These are phyloP conservation scores for Phaedon cochleariae DNA, from an alignment of 2,888 invertebrate species.

Conservation along the genomic window DNA sequence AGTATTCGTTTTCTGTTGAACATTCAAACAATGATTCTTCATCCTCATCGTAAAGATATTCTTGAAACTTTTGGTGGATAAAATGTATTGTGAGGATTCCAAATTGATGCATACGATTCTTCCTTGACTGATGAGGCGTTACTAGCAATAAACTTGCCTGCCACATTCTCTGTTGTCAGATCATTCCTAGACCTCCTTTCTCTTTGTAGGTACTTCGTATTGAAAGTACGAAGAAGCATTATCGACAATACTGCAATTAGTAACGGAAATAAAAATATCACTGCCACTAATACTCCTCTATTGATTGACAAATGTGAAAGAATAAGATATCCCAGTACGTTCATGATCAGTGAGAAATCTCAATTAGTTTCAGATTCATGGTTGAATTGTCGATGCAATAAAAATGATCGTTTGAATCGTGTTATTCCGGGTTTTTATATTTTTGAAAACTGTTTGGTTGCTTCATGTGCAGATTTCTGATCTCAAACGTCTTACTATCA, in stretches of 20 bases:
- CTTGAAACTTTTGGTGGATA: no score
- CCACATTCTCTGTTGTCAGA: not conserved
- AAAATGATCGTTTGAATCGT: no score
- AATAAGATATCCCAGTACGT: not conserved
- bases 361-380: constrained; percentile 10
- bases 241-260: constrained; percentile 7
- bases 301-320: not conserved
- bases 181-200: not conserved
- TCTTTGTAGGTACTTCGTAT: not conserved
- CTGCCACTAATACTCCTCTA: constrained; percentile 5
- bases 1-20: no score
- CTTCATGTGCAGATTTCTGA: no score
- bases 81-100: no score
- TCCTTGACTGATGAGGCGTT: not conserved
- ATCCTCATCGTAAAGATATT: no score
- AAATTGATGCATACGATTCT: no score
- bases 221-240: not conserved
- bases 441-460: no score
- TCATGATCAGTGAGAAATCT: constrained; percentile 15
- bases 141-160: not conserved
- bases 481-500: no score
- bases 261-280: constrained; percentile 16
- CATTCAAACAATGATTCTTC: no score
- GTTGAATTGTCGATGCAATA: no score
- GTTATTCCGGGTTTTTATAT: no score